phyloP scores from a whole-genome alignment of 2,888 invertebrate species.

The Mythimna pallens region DNA sequence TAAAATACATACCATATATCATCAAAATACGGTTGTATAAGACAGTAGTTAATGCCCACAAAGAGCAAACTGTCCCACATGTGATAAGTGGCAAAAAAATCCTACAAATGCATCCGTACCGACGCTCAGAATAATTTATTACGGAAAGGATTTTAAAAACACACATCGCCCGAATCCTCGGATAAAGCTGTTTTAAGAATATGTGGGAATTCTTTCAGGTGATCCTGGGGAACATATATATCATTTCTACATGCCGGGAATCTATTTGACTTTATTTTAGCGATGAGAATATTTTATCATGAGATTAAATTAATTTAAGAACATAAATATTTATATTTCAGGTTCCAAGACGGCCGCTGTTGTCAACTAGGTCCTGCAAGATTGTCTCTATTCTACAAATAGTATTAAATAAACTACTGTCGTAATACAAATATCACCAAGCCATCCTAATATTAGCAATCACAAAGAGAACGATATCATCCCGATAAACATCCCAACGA shows the following conservation, averaged over 20 bases:
- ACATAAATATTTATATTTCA: neutral
- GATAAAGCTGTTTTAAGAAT: constrained; percentile 86
- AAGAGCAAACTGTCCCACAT: constrained; percentile 66
- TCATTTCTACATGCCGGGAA: constrained; percentile 63
- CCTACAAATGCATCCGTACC: constrained; percentile 79
- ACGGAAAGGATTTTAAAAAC: constrained; percentile 88
- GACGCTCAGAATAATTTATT: constrained; percentile 86
- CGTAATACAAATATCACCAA: neutral
- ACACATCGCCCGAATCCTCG: constrained; percentile 82
- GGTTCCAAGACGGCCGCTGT: neutral
- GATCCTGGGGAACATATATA: constrained; percentile 75
- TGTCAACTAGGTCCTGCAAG: neutral
- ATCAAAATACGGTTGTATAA: constrained; percentile 22
- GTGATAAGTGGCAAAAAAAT: constrained; percentile 74
- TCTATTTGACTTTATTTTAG: constrained; percentile 55
- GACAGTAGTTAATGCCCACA: constrained; percentile 53
- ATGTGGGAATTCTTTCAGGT: constrained; percentile 86
- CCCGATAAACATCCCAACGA: constrained; percentile 61
- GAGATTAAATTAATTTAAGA: constrained; percentile 18
- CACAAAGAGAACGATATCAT: constrained; percentile 59
- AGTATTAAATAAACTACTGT: neutral
- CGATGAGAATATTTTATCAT: constrained; percentile 19
- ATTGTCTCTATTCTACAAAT: neutral
- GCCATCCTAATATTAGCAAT: constrained; percentile 5
- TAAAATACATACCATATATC: constrained; percentile 19